Evolutionary conservation across 1,140 invertebrate genomes (phyloP), one percentile per base, ranked within the genome.

Genomic region (Euschistus heros): DNA sequence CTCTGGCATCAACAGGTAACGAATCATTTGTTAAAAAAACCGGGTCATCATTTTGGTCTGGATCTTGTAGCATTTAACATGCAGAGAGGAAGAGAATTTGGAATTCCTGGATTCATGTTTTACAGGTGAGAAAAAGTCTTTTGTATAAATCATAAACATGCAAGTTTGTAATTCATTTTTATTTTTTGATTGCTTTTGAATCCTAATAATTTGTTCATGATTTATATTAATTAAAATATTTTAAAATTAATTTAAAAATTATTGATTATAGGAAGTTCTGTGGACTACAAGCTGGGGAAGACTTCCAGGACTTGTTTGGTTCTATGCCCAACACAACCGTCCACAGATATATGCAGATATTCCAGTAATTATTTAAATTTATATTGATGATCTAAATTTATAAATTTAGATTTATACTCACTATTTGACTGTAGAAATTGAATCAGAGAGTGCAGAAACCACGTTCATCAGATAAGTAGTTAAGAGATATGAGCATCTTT

Each of bases 241-340:
- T 50, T 50, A 3, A 4, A 30, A 30, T 4, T 10, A n/a, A 22
- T 50, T 50, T 2, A 18, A 50, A 18, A 18, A 4, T 2, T 50
- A 5, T 10, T 50, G 5, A 20, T 57, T 65, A 5, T 68, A 86
- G 89, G 68, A 92, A 93, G 76, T 93, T 91, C 80, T 95, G 91
- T 72, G 92, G 92, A 5, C 77, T 94, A 18, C 86, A 89, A 0
- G 84, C 81, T 18, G 85, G 87, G 0, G 78, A 90, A 26, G 81
- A 77, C 17, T 95, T 92, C 78, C 86, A 92, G 52, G 91, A 92
- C 68, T 79, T 94, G 42, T 87, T 88, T 68, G 89, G 89, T 22
- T 85, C 88, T 37, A 93, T 95, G 89, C 83, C 88, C 7, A 94
- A 94, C 72, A 87, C 91, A 68, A 94, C 91, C 2, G 86, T 94